Conservation (phyloP, 2,113 vertebrate genomes). For the Thalassarche chlororhynchos region DNA sequence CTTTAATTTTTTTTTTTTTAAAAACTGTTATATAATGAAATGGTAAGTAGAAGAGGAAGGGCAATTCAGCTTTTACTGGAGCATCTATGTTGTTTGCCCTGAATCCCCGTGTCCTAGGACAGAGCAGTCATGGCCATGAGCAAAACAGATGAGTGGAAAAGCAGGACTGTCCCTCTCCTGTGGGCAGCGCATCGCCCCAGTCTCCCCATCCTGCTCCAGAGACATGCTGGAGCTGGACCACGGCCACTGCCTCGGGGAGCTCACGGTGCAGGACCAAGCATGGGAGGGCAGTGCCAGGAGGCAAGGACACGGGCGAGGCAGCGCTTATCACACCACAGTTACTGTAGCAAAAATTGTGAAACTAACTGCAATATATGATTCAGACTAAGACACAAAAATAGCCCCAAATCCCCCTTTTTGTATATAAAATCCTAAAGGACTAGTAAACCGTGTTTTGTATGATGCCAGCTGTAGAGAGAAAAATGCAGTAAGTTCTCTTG, state of each 20-base stretch:
- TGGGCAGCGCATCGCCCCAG: fast-evolving
- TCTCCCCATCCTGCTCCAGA: fast-evolving
- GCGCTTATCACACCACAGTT: fast-evolving
- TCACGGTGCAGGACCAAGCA: fast-evolving
- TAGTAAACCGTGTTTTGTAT: neutral
- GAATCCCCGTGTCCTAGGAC: neutral
- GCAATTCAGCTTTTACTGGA: neutral
- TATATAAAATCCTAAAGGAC: neutral
- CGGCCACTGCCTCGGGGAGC: fast-evolving
- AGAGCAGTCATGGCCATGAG: neutral
- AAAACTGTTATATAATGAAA: neutral
- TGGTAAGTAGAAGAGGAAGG: neutral
- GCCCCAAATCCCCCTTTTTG: neutral
- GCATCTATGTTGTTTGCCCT: neutral
- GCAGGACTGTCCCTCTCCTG: fast-evolving
- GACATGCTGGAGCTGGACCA: neutral
- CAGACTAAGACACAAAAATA: neutral
- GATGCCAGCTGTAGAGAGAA: neutral
- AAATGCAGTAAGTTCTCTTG: neutral
- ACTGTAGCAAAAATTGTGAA: neutral
- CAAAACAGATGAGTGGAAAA: neutral
- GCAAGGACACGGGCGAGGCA: neutral
- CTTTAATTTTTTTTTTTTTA: neutral
- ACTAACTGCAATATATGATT: neutral
- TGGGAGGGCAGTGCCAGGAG: neutral